Evolutionary conservation across 2,113 vertebrate genomes (phyloP).

Genomic region (Alouatta palliata): DNA sequence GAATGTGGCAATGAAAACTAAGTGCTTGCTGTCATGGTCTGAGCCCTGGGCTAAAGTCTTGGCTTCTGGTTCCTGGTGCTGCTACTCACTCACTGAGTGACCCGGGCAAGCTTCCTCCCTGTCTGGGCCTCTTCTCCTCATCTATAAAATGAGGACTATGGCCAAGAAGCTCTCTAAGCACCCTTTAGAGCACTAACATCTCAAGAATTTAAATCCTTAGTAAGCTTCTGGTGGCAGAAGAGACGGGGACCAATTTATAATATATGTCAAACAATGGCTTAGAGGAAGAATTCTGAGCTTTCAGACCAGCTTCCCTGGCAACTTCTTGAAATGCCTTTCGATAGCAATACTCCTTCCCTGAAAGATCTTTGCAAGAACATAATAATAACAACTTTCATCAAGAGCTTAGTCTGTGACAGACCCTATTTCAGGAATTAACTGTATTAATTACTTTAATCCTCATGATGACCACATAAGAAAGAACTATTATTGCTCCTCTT

Average conservation of each 20-base stretch:
- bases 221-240: not conserved
- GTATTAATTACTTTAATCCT: not conserved
- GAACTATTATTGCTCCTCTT: not conserved
- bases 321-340: not conserved
- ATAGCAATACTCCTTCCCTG: not conserved
- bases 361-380: not conserved
- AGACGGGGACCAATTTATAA: not conserved
- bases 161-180: not conserved
- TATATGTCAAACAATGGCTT: not conserved
- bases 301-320: not conserved
- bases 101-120: not conserved
- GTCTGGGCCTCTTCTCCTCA: not conserved
- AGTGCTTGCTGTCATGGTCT: not conserved
- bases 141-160: not conserved
- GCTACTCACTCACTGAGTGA: not conserved
- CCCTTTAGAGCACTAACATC: not conserved
- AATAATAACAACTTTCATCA: not conserved
- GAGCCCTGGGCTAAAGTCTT: not conserved
- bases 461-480: not conserved
- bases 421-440: slow-evolving; percentile 11
- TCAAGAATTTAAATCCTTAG: not conserved
- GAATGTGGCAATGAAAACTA: not conserved
- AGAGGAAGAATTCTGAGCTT: not conserved
- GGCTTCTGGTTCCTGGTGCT: not conserved
- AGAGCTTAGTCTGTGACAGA: not conserved